phyloP scores from a whole-genome alignment of 2,113 vertebrate genomes.

The Turdus rufiventris region DNA sequence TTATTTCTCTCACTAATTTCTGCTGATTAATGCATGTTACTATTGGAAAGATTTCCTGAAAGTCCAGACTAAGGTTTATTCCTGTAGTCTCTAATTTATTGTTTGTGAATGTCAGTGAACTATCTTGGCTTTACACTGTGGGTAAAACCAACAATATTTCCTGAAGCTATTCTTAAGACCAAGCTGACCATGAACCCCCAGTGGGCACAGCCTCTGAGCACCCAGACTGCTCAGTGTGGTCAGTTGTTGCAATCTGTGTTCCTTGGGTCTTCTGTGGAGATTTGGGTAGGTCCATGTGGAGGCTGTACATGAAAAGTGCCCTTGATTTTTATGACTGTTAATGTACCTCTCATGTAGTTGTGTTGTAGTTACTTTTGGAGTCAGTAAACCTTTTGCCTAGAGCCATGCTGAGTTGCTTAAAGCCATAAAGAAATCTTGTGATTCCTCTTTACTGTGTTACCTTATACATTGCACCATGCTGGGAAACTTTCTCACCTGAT shows the following conservation, averaged over 20 bases:
- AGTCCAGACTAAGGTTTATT: neutral
- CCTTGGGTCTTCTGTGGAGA: fast-evolving
- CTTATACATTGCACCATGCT: fast-evolving
- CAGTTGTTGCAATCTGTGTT: fast-evolving
- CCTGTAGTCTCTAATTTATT: neutral
- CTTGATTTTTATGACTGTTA: neutral
- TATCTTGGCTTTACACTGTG: neutral
- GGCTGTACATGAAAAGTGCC: neutral
- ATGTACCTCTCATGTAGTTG: neutral
- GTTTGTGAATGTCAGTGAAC: neutral
- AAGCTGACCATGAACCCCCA: neutral
- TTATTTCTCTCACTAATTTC: neutral
- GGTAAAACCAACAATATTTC: neutral
- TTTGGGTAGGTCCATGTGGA: neutral
- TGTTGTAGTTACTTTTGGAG: neutral
- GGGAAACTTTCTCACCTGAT: neutral
- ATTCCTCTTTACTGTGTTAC: neutral
- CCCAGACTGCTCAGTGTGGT: neutral
- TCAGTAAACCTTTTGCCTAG: neutral
- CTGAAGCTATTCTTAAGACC: neutral
- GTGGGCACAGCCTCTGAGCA: neutral
- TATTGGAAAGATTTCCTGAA: neutral
- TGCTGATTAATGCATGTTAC: neutral
- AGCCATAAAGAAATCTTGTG: neutral
- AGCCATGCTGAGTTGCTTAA: neutral